A percentile compares a stretch with the other conserved stretches of the same genome.
Conservation (phyloP, 2,797 vertebrate genomes). For the Eulemur mongoz region DNA sequence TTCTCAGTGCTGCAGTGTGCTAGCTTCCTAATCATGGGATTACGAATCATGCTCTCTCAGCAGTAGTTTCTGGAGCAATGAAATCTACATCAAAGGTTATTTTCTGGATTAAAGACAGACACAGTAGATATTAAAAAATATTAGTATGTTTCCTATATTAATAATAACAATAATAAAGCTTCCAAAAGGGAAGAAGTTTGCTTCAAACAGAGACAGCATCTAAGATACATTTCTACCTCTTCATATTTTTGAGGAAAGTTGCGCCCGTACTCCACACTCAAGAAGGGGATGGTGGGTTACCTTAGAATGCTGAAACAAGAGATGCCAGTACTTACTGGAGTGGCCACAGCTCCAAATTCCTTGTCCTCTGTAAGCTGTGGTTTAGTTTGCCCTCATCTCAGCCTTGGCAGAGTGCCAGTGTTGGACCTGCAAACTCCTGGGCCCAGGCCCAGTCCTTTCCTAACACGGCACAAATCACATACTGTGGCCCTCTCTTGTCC, state of each 20-base stretch:
- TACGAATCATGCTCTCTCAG: background rate
- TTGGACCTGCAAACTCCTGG: background rate
- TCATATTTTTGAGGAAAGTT: background rate
- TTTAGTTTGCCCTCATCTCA: background rate
- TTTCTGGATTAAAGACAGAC: constrained; percentile 23
- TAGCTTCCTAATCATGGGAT: background rate
- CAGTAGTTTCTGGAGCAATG: background rate
- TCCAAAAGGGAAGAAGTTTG: background rate
- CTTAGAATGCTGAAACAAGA: background rate
- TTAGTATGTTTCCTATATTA: background rate
- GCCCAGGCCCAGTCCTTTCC: no score
- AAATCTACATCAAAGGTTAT: background rate
- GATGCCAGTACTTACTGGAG: background rate
- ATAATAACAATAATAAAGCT: background rate
- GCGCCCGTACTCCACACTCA: background rate
- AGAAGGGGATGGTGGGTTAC: background rate
- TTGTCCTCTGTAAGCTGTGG: background rate
- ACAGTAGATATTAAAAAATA: background rate
- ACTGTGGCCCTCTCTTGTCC: background rate
- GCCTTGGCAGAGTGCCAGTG: background rate
- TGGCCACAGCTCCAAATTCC: no score
- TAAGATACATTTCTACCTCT: background rate
- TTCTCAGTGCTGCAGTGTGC: background rate
- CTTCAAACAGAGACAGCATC: background rate
- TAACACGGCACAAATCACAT: background rate